Evolutionary conservation across 2,113 vertebrate species (phyloP).

Genomic region (Corapipo altera): DNA sequence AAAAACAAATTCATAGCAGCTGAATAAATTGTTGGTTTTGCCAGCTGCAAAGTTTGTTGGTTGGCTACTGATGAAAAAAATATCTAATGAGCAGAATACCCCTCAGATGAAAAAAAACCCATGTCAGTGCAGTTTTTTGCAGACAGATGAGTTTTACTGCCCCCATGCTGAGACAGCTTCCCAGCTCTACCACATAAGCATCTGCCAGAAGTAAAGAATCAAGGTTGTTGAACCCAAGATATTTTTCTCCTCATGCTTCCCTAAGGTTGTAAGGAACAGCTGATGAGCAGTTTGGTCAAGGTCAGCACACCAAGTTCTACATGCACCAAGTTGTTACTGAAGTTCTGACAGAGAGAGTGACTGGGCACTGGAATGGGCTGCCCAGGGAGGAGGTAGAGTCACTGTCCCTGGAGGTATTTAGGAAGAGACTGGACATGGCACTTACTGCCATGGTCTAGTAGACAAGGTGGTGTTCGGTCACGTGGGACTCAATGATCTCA

Average conservation of each 20-base stretch:
- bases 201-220: not conserved
- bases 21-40: not conserved
- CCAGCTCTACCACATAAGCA: not conserved
- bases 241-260: not conserved
- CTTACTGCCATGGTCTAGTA: too few relatives aligned
- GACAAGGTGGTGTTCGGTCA: too few relatives aligned
- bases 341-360: too few relatives aligned
- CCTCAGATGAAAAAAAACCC: not conserved
- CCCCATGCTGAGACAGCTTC: not conserved
- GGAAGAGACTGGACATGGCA: too few relatives aligned
- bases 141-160: not conserved
- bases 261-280: not conserved
- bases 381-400: too few relatives aligned
- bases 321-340: accelerated
- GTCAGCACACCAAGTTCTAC: not conserved
- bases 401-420: too few relatives aligned
- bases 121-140: not conserved
- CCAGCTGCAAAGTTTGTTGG: not conserved
- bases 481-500: too few relatives aligned
- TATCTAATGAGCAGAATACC: not conserved
- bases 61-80: not conserved
- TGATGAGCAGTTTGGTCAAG: not conserved
- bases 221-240: not conserved
- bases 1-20: not conserved
- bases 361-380: too few relatives aligned